phyloP scores from a whole-genome alignment of 37 sponge, comb jelly and placozoan genomes.

The Aplysina aerophoba region DNA sequence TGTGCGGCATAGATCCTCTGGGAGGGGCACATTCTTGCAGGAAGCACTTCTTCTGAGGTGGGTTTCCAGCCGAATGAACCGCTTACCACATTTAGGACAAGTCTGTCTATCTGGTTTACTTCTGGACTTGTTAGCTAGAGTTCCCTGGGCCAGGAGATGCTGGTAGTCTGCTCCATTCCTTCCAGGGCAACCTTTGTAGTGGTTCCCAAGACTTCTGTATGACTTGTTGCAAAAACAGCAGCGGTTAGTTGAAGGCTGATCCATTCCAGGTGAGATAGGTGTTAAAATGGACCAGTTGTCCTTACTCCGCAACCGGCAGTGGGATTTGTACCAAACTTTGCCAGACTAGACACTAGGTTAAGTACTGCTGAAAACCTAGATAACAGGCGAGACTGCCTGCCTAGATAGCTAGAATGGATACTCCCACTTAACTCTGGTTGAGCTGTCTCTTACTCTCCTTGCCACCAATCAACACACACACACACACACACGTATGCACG shows the following conservation, averaged over 20 bases:
- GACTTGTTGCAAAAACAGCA: conserved; percentile 10
- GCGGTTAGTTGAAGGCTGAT: neutral
- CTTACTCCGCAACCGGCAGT: neutral
- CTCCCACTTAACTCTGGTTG: neutral
- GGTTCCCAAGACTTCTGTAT: conserved; percentile 5
- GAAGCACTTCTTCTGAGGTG: conserved; percentile 3
- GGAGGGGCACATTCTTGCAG: neutral
- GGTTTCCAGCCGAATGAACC: conserved; percentile 7
- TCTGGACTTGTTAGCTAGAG: neutral
- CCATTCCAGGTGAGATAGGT: conserved; percentile 3
- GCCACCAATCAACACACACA: neutral
- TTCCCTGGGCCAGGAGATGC: conserved; percentile 6
- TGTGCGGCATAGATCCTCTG: too few relatives aligned
- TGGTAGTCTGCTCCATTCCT: conserved; percentile 30
- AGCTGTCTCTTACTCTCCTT: neutral
- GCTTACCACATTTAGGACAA: conserved; percentile 11
- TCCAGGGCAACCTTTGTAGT: conserved; percentile 11
- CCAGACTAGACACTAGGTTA: conserved; percentile 29
- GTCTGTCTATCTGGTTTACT: neutral
- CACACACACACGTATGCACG: neutral
- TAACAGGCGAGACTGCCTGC: neutral
- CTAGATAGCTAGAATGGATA: conserved; percentile 19
- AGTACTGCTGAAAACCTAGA: conserved; percentile 20
- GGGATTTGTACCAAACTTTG: conserved; percentile 17
- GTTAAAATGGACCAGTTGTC: neutral